Percentiles rank a stretch among this genome's conserved stretches.
Conservation (phyloP, 1,140 invertebrate genomes). For the Goniozus legneri region DNA sequence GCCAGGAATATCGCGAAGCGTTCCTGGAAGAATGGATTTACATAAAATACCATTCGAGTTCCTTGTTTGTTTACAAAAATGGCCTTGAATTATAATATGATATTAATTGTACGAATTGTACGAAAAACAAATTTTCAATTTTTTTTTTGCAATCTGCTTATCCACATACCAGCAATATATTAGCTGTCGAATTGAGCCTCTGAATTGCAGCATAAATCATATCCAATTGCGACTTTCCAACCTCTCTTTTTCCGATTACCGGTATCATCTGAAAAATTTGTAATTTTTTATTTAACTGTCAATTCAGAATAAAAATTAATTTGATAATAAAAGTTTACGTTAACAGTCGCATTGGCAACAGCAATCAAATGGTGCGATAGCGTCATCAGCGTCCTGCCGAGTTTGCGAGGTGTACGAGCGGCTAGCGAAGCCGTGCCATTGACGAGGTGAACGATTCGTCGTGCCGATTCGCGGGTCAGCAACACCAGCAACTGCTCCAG, state of each 20-base stretch:
- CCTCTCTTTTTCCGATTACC: constrained; percentile 22
- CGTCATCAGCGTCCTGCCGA: constrained; percentile 29
- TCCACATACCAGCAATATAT: constrained; percentile 41
- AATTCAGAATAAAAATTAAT: too few species aligned
- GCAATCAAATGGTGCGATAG: constrained; percentile 39
- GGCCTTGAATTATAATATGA: too few species aligned
- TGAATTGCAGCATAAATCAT: constrained; percentile 28
- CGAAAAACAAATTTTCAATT: too few species aligned
- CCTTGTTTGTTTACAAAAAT: too few species aligned
- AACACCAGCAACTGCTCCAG: constrained; percentile 73
- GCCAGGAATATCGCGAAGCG: constrained; percentile 58
- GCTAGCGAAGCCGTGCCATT: constrained; percentile 62
- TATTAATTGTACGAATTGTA: too few species aligned
- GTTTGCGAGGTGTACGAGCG: constrained; percentile 55
- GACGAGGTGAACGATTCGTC: constrained; percentile 70
- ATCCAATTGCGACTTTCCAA: constrained; percentile 22
- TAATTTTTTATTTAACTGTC: background rate
- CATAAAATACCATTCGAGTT: too few species aligned
- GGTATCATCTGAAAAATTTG: constrained; percentile 33
- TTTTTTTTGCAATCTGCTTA: too few species aligned
- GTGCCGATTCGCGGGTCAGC: constrained; percentile 68
- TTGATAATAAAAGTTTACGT: too few species aligned
- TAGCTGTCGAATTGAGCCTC: constrained; percentile 37
- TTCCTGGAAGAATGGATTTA: constrained; percentile 54
- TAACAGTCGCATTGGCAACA: constrained; percentile 33